Base-by-base conservation (phyloP, 2,888 invertebrate species). In the Drosophila peninsularis region DNA sequence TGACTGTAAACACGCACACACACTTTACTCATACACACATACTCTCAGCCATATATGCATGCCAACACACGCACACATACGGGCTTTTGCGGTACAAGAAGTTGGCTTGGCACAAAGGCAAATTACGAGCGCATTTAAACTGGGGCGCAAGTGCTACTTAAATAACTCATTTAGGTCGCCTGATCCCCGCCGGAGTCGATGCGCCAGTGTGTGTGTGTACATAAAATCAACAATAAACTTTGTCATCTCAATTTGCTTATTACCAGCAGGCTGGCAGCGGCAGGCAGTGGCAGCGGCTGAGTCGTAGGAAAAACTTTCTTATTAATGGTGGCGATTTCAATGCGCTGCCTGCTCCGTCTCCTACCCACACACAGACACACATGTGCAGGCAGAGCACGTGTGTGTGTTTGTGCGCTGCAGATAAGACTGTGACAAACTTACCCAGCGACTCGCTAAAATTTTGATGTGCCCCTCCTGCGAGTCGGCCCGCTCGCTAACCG, bases 111-210 rank as follows among this genome's bases (percentile, higher is more conserved):
- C 80, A 88, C 86, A 88, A 86, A 90, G 87, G 89, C 84, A 78
- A 90, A 90, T 88, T 90, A 90, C 87, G 89, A 90, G 81, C 88
- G 73, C 84, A 78, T 88, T 88, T 88, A 89, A 89, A 88, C 86
- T 87, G 78, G 89, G 82, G 73, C 85, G 89, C 85, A 85, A 84
- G 85, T 84, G 85, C 85, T 86, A 87, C 85, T 89, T 89, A 88
- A 87, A 84, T 86, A 86, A 86, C 85, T 86, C 89, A 86, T 86
- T 86, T 86, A 77, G 88, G 78, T 82, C 67, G 75, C 32, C 75
- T 78, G 75, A 80, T 78, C 81, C 78, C 78, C 74, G 53, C 19
- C 61, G 56, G 73, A 85, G 65, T 57, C 62, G 49, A 41, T 62
- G 32, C n/a, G 52, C 34, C 2, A 9, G 41, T 34, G 14, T 62